Percentiles rank a stretch among this genome's conserved stretches.
Conservation (phyloP, 2,797 vertebrate species). For the Xerus rutilus region DNA sequence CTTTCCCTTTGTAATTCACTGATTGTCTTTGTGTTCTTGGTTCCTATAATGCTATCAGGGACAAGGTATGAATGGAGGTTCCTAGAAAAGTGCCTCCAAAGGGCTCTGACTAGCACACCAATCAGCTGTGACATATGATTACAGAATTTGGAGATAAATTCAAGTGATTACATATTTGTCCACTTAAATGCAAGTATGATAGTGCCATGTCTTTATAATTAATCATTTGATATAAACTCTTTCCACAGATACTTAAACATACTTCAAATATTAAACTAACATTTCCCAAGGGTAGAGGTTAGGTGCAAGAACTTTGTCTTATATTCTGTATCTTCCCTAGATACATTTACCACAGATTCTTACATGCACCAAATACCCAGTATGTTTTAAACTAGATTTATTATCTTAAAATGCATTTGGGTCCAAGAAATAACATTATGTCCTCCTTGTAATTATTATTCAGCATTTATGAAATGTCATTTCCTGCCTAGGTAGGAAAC, state of each 20-base stretch:
- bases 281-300: background rate
- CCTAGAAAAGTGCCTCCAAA: background rate
- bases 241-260: constrained; percentile 32
- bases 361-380: background rate
- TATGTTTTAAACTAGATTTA: constrained; percentile 32
- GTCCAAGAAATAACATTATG: constrained; percentile 40
- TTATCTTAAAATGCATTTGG: constrained; percentile 4
- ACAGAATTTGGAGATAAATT: background rate
- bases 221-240: constrained; percentile 6
- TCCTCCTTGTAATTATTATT: constrained; percentile 63
- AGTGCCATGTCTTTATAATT: background rate
- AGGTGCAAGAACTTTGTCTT: background rate
- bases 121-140: background rate
- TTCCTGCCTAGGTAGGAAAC: constrained; percentile 71
- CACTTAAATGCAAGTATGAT: background rate
- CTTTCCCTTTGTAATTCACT: background rate
- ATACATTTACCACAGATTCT: background rate
- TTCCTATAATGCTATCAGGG: background rate
- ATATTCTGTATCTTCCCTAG: background rate
- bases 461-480: constrained; percentile 62
- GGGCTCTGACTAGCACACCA: background rate
- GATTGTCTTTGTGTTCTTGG: background rate
- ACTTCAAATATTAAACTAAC: constrained; percentile 35
- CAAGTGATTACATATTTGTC: background rate
- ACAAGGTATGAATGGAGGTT: background rate